A percentile compares a stretch with the other conserved stretches of the same genome.
phyloP scores from a whole-genome alignment of 2,888 invertebrate species.

The Bugula neritina region DNA sequence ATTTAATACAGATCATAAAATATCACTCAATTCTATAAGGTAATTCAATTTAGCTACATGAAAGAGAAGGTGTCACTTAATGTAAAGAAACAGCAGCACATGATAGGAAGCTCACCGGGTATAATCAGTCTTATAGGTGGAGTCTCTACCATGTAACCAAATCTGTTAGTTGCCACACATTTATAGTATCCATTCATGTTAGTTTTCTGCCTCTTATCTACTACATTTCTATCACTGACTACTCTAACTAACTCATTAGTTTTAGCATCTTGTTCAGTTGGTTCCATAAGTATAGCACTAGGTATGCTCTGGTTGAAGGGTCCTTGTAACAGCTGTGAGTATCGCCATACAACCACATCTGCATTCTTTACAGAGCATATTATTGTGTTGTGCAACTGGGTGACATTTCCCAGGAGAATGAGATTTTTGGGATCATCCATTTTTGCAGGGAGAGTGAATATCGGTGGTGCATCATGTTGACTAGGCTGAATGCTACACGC shows the following conservation, averaged over 20 bases:
- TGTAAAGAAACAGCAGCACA: too few relatives aligned
- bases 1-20: too few relatives aligned
- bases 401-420: not conserved
- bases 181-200: constrained; percentile 15
- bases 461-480: not conserved
- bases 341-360: not conserved
- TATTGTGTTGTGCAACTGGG: not conserved
- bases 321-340: not conserved
- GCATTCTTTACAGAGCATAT: not conserved
- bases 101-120: not conserved
- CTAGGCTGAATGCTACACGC: not conserved
- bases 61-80: too few relatives aligned
- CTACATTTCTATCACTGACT: not conserved
- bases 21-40: too few relatives aligned
- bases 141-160: constrained; percentile 3
- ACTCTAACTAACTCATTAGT: not conserved
- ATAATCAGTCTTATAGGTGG: constrained; percentile 11
- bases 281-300: not conserved
- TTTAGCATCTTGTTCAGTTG: not conserved
- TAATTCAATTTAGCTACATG: too few relatives aligned
- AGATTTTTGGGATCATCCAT: not conserved
- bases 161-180: not conserved
- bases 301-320: not conserved
- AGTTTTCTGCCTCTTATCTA: not conserved
- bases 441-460: not conserved